These are phyloP conservation scores for Trissolcus brochymenae DNA, from an alignment of 2,888 invertebrate species.

Conservation along the genomic window DNA sequence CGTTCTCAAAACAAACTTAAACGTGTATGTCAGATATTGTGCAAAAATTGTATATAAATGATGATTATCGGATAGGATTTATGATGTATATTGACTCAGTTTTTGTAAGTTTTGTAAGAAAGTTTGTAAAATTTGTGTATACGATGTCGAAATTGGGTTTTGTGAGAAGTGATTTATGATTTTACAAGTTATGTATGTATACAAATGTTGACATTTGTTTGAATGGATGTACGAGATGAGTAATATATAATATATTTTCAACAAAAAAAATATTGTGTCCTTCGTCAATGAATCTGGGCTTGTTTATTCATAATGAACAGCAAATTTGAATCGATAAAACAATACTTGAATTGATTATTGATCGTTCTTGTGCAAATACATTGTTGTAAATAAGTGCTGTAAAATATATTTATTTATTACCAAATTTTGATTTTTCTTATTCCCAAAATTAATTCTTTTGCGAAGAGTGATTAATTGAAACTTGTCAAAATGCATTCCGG, in stretches of 20 bases:
- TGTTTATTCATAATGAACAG: too few relatives aligned
- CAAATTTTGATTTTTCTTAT: too few relatives aligned
- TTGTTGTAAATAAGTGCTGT: too few relatives aligned
- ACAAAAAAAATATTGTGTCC: too few relatives aligned
- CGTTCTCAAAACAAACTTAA: constrained; percentile 19
- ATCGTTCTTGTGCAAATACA: too few relatives aligned
- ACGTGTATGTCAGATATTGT: constrained; percentile 15
- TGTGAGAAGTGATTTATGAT: constrained; percentile 5
- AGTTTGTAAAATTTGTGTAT: constrained; percentile 30
- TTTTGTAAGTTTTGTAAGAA: constrained; percentile 32
- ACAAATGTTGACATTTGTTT: constrained; percentile 7
- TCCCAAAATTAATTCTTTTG: too few relatives aligned
- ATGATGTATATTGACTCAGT: constrained; percentile 21
- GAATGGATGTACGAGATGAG: constrained; percentile 10
- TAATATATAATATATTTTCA: background rate
- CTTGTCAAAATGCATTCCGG: too few relatives aligned
- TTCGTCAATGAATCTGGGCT: too few relatives aligned
- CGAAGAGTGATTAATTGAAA: too few relatives aligned
- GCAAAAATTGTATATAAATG: constrained; percentile 30
- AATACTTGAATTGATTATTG: too few relatives aligned
- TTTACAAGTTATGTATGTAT: constrained; percentile 1
- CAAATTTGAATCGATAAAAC: too few relatives aligned
- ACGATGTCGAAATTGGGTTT: constrained; percentile 15
- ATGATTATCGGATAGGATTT: constrained; percentile 8
- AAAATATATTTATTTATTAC: too few relatives aligned